These are phyloP conservation scores for Eulemur mongoz DNA, from an alignment of 2,797 vertebrate genomes.

Conservation along the genomic window DNA sequence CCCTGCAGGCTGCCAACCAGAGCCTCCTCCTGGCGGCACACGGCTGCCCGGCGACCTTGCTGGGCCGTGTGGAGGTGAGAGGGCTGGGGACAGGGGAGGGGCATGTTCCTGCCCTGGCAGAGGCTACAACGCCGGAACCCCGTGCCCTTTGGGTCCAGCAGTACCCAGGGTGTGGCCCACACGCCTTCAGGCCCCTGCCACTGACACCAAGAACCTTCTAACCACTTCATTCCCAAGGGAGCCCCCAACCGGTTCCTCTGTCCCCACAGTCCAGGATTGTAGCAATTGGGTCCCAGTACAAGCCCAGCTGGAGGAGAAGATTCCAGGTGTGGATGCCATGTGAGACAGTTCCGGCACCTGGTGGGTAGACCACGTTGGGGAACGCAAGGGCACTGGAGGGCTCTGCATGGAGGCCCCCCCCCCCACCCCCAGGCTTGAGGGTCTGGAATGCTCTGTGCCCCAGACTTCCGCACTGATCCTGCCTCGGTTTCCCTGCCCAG, in stretches of 20 bases:
- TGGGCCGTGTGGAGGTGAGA: constrained; percentile 87
- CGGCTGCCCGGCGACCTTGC: constrained; percentile 83
- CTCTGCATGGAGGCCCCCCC: background rate
- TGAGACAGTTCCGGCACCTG: constrained; percentile 85
- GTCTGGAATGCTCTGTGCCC: background rate
- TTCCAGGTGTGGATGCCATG: constrained; percentile 82
- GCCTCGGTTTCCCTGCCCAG: constrained; percentile 70
- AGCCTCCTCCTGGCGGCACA: constrained; percentile 84
- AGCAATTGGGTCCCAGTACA: constrained; percentile 83
- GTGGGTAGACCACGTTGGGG: constrained; percentile 66
- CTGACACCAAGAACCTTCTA: background rate
- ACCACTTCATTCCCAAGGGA: rapidly evolving
- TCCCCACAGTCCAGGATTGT: constrained; percentile 83
- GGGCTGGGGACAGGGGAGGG: rapidly evolving
- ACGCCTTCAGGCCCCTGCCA: background rate
- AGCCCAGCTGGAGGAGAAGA: constrained; percentile 84
- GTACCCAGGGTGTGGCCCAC: background rate
- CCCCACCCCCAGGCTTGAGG: background rate
- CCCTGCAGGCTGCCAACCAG: constrained; percentile 83
- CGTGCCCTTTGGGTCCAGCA: background rate
- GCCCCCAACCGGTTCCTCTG: background rate
- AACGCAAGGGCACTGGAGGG: background rate
- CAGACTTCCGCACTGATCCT: background rate
- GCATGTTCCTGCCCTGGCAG: background rate
- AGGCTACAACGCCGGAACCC: background rate